Conservation (phyloP, 2,888 invertebrate species). For the Drosophila dives region DNA sequence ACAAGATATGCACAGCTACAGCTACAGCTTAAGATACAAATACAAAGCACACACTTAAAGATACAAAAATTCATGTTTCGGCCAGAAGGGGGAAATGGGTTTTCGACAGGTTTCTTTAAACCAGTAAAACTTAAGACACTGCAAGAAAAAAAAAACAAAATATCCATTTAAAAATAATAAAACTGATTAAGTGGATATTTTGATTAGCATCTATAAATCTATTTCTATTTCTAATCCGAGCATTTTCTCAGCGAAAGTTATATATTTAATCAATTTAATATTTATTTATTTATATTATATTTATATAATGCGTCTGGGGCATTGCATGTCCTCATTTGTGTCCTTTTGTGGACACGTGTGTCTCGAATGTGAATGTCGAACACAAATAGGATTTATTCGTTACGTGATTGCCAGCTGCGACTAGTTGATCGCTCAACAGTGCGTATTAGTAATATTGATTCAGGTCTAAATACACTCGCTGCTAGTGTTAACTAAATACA, state of each 20-base stretch:
- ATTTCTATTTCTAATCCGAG: not conserved
- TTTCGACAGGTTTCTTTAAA: not conserved
- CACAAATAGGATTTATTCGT: constrained; percentile 5
- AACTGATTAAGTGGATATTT: not conserved
- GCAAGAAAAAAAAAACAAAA: not conserved
- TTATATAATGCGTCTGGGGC: constrained; percentile 9
- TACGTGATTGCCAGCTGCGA: constrained; percentile 21
- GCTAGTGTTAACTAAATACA: not conserved
- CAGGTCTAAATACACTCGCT: constrained; percentile 6
- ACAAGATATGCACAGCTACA: constrained; percentile 15
- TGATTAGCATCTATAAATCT: not conserved
- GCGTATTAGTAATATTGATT: constrained; percentile 46
- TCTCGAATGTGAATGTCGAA: constrained; percentile 8
- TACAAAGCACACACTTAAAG: not conserved
- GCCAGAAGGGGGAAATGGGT: not conserved
- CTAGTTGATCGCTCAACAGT: constrained; percentile 17
- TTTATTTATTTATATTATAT: not conserved
- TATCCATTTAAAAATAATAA: not conserved
- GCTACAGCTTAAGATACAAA: constrained; percentile 1
- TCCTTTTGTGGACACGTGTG: constrained; percentile 10
- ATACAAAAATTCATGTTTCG: not conserved
- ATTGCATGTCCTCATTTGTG: not conserved
- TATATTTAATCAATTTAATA: not conserved
- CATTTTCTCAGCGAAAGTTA: not conserved
- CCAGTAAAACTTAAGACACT: not conserved